These are phyloP conservation scores for Horisme vitalbata DNA, from an alignment of 2,888 invertebrate genomes.

Conservation along the genomic window DNA sequence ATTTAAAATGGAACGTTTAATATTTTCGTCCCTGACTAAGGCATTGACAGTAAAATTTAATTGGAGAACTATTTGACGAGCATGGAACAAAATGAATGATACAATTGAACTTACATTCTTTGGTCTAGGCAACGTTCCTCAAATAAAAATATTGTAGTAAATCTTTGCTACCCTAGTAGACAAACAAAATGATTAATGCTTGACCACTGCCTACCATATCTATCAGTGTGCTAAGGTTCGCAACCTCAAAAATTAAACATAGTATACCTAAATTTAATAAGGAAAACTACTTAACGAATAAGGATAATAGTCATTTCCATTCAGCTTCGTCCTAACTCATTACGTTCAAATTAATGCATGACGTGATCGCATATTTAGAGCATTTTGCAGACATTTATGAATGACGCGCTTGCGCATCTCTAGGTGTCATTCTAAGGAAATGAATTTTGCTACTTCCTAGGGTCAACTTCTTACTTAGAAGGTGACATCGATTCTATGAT, in stretches of 20 bases:
- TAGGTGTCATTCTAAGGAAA: no score
- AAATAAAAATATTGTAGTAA: no score
- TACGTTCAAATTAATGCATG: conserved; percentile 26
- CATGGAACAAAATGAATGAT: neutral
- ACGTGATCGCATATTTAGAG: conserved; percentile 33
- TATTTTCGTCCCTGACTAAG: conserved; percentile 2
- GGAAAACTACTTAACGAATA: conserved; percentile 9
- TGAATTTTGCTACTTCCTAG: neutral
- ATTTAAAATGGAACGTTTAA: conserved; percentile 8
- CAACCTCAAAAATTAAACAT: no score
- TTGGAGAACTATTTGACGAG: neutral
- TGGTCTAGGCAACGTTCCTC: no score
- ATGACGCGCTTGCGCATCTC: conserved; percentile 20
- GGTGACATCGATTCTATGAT: no score
- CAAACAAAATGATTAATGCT: no score
- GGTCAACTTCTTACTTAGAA: no score
- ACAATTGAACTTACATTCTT: no score
- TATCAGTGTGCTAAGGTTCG: no score
- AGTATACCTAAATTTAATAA: no score
- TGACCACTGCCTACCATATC: no score
- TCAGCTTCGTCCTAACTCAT: conserved; percentile 13
- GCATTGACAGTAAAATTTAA: conserved; percentile 13
- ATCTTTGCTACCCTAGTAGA: no score
- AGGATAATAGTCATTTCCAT: conserved; percentile 23
- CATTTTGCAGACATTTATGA: conserved; percentile 27